These are phyloP conservation scores for Hydropsyche betteni DNA, from an alignment of 2,888 invertebrate species.

Conservation along the genomic window DNA sequence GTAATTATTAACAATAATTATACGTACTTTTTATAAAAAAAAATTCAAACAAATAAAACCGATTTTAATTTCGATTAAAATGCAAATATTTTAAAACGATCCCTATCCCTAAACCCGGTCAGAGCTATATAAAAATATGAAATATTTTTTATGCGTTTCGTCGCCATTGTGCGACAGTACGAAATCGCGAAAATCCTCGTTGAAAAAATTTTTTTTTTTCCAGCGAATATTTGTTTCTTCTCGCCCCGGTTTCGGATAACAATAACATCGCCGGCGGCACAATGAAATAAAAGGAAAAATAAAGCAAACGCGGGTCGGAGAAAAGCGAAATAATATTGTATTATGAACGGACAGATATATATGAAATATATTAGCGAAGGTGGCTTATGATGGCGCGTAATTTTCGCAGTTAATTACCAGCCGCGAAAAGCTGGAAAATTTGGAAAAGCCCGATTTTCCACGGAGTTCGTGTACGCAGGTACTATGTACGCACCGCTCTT, in stretches of 20 bases:
- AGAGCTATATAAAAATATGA: neutral
- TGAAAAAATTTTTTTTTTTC: neutral
- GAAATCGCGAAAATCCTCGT: slow-evolving; percentile 3
- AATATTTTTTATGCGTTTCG: neutral
- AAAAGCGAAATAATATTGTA: slow-evolving; percentile 9
- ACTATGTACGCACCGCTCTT: too few relatives aligned
- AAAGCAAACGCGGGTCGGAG: neutral
- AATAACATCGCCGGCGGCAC: slow-evolving; percentile 20
- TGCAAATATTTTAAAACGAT: slow-evolving; percentile 9
- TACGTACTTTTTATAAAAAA: neutral
- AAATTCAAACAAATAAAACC: slow-evolving; percentile 8
- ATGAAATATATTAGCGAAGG: neutral
- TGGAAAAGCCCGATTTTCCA: too few relatives aligned
- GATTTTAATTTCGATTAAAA: slow-evolving; percentile 33
- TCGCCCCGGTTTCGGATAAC: slow-evolving; percentile 16
- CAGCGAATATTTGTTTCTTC: slow-evolving; percentile 19
- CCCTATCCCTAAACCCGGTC: too few relatives aligned
- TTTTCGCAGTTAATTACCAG: slow-evolving; percentile 28
- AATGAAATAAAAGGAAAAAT: slow-evolving; percentile 12
- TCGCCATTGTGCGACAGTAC: neutral
- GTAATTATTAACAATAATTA: neutral
- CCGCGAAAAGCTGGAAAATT: slow-evolving; percentile 2
- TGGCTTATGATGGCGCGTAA: neutral
- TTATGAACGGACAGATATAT: neutral
- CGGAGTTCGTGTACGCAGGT: too few relatives aligned